Conservation (phyloP, 2,888 invertebrate genomes). For the Tanytarsus gracilentus region DNA sequence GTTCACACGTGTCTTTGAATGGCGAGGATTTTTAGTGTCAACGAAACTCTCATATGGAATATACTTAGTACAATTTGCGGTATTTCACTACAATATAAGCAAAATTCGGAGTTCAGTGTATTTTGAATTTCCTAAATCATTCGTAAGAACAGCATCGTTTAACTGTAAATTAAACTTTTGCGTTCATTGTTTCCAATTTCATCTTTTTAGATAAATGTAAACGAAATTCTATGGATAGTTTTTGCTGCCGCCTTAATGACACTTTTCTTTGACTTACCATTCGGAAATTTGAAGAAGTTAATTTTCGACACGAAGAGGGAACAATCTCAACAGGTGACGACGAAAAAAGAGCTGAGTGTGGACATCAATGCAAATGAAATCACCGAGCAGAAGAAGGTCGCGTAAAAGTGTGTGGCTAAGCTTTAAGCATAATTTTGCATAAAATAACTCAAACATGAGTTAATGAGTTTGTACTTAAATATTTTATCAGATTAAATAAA, state of each 20-base stretch:
- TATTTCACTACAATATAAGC: slow-evolving; percentile 61
- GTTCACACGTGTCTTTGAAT: slow-evolving; percentile 49
- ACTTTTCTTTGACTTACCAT: slow-evolving; percentile 56
- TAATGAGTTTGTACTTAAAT: no score
- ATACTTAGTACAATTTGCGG: slow-evolving; percentile 61
- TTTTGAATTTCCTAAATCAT: slow-evolving; percentile 49
- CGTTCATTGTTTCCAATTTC: slow-evolving; percentile 21
- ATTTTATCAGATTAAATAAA: no score
- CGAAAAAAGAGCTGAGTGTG: no score
- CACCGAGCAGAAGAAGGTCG: no score
- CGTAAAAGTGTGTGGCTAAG: no score
- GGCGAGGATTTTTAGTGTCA: slow-evolving; percentile 53
- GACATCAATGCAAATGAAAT: no score
- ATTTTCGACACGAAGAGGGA: slow-evolving; percentile 36
- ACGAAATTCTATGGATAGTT: slow-evolving; percentile 52
- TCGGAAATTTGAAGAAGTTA: slow-evolving; percentile 56
- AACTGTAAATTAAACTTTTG: background rate
- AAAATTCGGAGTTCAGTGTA: slow-evolving; percentile 49
- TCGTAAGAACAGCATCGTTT: slow-evolving; percentile 42
- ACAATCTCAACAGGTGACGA: background rate
- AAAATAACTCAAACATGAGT: no score
- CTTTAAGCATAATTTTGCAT: no score
- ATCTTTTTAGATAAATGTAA: slow-evolving; percentile 49
- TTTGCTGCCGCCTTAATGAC: slow-evolving; percentile 50
- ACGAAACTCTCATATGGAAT: slow-evolving; percentile 60